phyloP scores from a whole-genome alignment of 2,113 vertebrate species.

The Odocoileus hemionus region DNA sequence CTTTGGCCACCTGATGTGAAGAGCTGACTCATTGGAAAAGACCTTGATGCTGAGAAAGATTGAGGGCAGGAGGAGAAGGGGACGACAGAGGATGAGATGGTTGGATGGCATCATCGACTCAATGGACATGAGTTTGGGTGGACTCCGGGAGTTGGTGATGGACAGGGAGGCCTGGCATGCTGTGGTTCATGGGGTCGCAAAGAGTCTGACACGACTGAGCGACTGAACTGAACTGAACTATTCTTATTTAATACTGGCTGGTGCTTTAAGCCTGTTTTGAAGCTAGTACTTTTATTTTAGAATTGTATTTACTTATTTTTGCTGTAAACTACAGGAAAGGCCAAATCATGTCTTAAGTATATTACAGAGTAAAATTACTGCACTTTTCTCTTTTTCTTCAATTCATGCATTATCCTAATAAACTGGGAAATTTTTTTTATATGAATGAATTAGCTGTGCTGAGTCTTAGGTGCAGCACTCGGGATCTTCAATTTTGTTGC shows the following conservation, averaged over 20 bases:
- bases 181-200: too few relatives aligned
- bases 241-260: background rate
- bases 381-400: background rate
- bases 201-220: too few relatives aligned
- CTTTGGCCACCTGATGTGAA: too few relatives aligned
- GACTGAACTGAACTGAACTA: background rate
- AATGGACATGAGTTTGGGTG: too few relatives aligned
- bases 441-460: background rate
- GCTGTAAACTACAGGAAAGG: background rate
- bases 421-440: background rate
- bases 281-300: background rate
- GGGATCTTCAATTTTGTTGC: background rate
- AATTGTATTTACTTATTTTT: conserved; percentile 13
- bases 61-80: too few relatives aligned
- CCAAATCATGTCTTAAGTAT: background rate
- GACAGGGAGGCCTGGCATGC: too few relatives aligned
- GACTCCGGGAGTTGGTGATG: too few relatives aligned
- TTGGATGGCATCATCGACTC: too few relatives aligned
- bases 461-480: background rate
- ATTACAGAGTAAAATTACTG: background rate
- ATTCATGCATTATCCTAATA: background rate
- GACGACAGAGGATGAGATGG: too few relatives aligned
- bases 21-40: too few relatives aligned
- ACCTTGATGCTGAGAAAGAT: too few relatives aligned
- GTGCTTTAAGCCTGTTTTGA: background rate